Evolutionary conservation across 2,888 invertebrate genomes (phyloP), one percentile per base, ranked within the genome.

Genomic region (Cheiracanthium punctorium): DNA sequence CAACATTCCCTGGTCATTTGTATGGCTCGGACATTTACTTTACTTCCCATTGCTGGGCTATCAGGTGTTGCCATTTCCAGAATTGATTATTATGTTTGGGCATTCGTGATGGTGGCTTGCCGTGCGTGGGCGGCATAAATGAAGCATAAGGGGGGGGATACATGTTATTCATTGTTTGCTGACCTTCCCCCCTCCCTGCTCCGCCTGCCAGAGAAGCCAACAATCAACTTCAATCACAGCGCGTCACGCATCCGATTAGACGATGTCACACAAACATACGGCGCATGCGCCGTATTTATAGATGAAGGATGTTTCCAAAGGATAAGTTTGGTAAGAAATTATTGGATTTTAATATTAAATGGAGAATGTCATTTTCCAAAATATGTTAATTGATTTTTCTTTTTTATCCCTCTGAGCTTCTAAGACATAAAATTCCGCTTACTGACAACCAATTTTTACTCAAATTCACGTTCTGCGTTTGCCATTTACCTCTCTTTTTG

Each of bases 11-110:
- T 48, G 74, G 81, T 81, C 75, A 75, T 82, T 70, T 64, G 75
- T 75, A 75, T 64, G 30, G 75, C 30, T 28, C n/a, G 82, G 82
- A 75, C 75, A 82, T 82, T 82, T 82, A 71, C 82, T 82, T 80
- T 75, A 75, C 65, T 65, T 41, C 1, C 67, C 30, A 17, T 32
- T n/a, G 30, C 30, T 5, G 32, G 29, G 43, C 75, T 82, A 82
- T 82, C 82, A 82, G 82, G 82, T 82, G 82, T 82, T 82, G 82
- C 82, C 82, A 82, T 82, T 82, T 75, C 70, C 82, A 75, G 82
- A 82, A 82, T 82, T 75, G 82, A 82, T 82, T 75, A 82, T 82
- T 75, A 70, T 82, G 75, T 74, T 72, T 70, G 75, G 75, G 82
- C 33, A 70, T 80, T 80, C 70, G 43, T 75, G 41, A 41, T 70